phyloP scores from a whole-genome alignment of 2,888 invertebrate species.

The Sepioteuthis lessoniana region DNA sequence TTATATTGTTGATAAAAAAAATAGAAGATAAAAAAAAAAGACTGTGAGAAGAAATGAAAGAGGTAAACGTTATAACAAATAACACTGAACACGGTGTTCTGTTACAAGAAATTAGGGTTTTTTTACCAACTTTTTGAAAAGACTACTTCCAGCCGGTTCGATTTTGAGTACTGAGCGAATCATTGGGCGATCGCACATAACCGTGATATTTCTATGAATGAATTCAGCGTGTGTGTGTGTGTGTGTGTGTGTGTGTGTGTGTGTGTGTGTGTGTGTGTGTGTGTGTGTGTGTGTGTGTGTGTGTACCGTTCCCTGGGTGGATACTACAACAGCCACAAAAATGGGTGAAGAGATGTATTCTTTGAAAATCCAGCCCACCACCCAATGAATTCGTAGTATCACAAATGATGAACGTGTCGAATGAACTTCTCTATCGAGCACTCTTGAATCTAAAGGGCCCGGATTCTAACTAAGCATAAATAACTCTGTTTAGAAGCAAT shows the following conservation, averaged over 20 bases:
- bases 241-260: too few species aligned
- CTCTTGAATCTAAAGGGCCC: slow-evolving; percentile 18
- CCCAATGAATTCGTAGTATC: slow-evolving; percentile 33
- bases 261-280: too few species aligned
- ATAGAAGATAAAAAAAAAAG: too few species aligned
- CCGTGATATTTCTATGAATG: slow-evolving; percentile 33
- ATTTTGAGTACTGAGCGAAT: not conserved
- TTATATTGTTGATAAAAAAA: too few species aligned
- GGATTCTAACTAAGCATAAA: not conserved
- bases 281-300: too few species aligned
- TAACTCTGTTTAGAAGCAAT: not conserved
- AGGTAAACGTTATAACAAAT: too few species aligned
- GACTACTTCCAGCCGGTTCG: not conserved
- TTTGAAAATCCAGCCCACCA: slow-evolving; percentile 12
- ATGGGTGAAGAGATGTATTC: not conserved
- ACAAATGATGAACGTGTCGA: slow-evolving; percentile 9
- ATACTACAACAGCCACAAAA: not conserved
- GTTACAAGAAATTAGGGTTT: not conserved
- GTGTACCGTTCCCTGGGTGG: not conserved
- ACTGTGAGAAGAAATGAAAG: too few species aligned
- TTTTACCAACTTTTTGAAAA: not conserved
- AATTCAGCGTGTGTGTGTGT: not conserved
- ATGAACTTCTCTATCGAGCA: slow-evolving; percentile 10
- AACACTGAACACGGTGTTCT: not conserved
- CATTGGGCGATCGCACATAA: slow-evolving; percentile 11